Conservation (phyloP, 2,888 invertebrate species). For the Hydropsyche betteni region DNA sequence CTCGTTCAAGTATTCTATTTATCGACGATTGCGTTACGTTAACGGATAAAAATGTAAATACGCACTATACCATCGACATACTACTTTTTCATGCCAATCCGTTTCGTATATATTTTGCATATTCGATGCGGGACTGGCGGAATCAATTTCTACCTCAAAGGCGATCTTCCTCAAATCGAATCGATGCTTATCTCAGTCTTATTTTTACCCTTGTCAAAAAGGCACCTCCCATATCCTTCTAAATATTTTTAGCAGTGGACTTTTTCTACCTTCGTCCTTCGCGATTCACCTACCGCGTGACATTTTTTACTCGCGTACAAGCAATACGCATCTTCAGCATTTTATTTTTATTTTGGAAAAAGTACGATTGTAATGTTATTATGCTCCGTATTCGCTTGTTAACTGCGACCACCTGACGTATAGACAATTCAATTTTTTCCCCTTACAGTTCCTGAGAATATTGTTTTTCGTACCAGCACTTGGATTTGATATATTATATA, state of each 20-base stretch:
- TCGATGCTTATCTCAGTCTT: slow-evolving; percentile 29
- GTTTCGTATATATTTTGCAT: slow-evolving; percentile 9
- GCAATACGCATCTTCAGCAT: not conserved
- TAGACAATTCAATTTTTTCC: not conserved
- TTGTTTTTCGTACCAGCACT: not conserved
- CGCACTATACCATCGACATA: no score
- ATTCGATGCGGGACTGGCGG: not conserved
- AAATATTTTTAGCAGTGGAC: slow-evolving; percentile 16
- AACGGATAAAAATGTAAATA: no score
- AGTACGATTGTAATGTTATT: no score
- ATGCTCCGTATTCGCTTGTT: not conserved
- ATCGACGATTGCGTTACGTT: no score
- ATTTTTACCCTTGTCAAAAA: slow-evolving; percentile 31
- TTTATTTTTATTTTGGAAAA: not conserved
- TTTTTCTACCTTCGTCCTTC: slow-evolving; percentile 7
- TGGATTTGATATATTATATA: no score
- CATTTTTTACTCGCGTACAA: not conserved
- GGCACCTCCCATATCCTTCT: not conserved
- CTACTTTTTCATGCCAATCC: no score
- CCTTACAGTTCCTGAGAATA: not conserved
- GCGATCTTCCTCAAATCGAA: slow-evolving; percentile 22
- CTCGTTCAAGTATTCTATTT: no score
- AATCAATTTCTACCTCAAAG: slow-evolving; percentile 25
- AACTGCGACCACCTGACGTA: not conserved
- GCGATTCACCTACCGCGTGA: not conserved